phyloP scores from a whole-genome alignment of 2,113 vertebrate genomes.

The Aepyceros melampus region DNA sequence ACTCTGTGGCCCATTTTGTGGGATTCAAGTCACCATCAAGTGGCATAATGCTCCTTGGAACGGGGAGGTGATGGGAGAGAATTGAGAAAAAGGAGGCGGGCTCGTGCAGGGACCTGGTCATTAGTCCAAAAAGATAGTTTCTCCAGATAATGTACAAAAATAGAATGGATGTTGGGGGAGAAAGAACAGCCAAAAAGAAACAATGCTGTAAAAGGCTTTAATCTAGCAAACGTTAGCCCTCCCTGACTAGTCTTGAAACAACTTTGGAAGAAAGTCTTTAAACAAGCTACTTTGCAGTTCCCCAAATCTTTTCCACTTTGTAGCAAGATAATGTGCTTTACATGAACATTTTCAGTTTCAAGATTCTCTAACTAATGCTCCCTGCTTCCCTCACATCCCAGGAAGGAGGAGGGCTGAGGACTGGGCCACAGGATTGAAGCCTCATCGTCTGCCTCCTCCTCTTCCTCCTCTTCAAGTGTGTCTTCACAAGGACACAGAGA shows the following conservation, averaged over 20 bases:
- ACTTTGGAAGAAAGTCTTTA: slow-evolving; percentile 26
- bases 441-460: background rate
- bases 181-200: slow-evolving; percentile 65
- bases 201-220: slow-evolving; percentile 60
- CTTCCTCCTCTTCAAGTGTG: background rate
- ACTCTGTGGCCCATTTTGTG: background rate
- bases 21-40: background rate
- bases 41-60: background rate
- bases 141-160: slow-evolving; percentile 66
- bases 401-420: background rate
- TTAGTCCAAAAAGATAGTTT: slow-evolving; percentile 59
- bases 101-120: slow-evolving; percentile 34
- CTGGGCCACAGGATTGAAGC: background rate
- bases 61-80: background rate
- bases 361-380: background rate
- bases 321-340: background rate
- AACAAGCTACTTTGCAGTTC: slow-evolving; percentile 35
- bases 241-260: slow-evolving; percentile 59
- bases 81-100: background rate
- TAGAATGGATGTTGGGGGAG: slow-evolving; percentile 66
- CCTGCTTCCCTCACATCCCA: background rate
- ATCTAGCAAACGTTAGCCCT: slow-evolving; percentile 65
- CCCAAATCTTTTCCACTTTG: slow-evolving; percentile 34
- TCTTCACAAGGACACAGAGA: background rate
- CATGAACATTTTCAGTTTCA: background rate